A percentile compares a stretch with the other conserved stretches of the same genome.
Conservation (phyloP, 2,888 invertebrate species). For the Eurois occulta region DNA sequence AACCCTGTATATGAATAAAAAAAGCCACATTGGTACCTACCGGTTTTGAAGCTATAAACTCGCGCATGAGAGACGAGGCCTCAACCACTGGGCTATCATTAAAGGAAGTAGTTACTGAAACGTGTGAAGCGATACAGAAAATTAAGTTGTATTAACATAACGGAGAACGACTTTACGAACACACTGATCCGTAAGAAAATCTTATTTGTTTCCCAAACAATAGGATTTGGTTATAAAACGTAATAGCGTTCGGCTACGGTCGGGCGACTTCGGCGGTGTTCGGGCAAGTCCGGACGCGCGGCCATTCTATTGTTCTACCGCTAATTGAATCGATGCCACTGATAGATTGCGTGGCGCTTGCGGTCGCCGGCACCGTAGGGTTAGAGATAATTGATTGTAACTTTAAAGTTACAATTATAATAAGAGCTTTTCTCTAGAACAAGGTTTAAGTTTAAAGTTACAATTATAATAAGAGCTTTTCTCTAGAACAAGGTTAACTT, state of each 20-base stretch:
- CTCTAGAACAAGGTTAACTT: too few species aligned
- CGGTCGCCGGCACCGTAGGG: conserved; percentile 41
- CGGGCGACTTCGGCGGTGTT: conserved; percentile 45
- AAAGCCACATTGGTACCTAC: not conserved
- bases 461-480: not conserved
- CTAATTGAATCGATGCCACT: conserved; percentile 89
- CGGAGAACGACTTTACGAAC: conserved; percentile 41
- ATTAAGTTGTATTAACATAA: conserved; percentile 53
- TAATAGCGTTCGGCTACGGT: conserved; percentile 63
- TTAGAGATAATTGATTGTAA: conserved; percentile 20
- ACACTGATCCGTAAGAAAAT: conserved; percentile 50
- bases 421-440: not conserved
- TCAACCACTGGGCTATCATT: not conserved
- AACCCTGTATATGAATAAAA: too few species aligned
- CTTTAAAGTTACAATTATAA: not conserved
- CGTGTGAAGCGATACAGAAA: conserved; percentile 51
- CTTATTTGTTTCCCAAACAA: conserved; percentile 64
- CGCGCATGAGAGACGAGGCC: not conserved
- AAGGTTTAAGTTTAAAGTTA: not conserved
- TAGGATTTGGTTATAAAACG: conserved; percentile 67
- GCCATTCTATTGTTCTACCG: conserved; percentile 84
- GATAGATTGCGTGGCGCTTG: conserved; percentile 79
- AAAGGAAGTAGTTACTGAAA: conserved; percentile 11
- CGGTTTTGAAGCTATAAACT: not conserved
- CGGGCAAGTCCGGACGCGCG: conserved; percentile 53